These are phyloP conservation scores for Epinephelus coioides DNA, from an alignment of 2,797 vertebrate genomes.

Conservation along the genomic window DNA sequence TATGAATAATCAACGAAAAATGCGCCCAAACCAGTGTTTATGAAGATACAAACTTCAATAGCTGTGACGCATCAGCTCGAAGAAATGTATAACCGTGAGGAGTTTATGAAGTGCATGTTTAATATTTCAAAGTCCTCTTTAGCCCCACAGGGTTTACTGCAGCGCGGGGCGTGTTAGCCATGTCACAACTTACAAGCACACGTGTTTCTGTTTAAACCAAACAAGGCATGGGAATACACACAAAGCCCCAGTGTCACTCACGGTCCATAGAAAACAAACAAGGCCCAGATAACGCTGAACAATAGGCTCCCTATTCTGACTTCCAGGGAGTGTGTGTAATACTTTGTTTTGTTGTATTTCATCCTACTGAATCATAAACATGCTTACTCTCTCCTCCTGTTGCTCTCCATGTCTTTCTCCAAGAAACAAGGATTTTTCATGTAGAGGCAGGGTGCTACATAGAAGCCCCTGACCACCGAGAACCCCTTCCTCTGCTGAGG, in stretches of 20 bases:
- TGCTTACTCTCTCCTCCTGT: conserved; percentile 31
- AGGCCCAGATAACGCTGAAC: conserved; percentile 81
- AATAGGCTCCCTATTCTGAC: conserved; percentile 80
- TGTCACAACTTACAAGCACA: conserved; percentile 82
- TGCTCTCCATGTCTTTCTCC: conserved; percentile 32
- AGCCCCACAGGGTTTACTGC: conserved; percentile 70
- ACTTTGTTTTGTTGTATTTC: conserved; percentile 72
- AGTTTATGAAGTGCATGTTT: conserved; percentile 67
- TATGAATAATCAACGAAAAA: conserved; percentile 61
- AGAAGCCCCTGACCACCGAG: conserved; percentile 1
- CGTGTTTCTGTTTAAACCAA: conserved; percentile 83
- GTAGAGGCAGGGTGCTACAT: not conserved
- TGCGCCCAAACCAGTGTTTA: conserved; percentile 53
- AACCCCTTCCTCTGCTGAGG: not conserved
- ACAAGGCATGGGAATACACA: conserved; percentile 80
- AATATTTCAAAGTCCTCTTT: conserved; percentile 72
- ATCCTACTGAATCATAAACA: conserved; percentile 77
- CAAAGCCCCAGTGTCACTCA: conserved; percentile 75
- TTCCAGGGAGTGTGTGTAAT: conserved; percentile 74
- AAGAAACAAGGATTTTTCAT: conserved; percentile 24
- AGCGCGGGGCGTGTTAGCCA: conserved; percentile 70
- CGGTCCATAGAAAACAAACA: conserved; percentile 80
- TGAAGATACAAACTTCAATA: conserved; percentile 54
- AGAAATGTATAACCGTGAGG: conserved; percentile 55
- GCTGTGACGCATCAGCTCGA: conserved; percentile 55